Evolutionary conservation across 2,888 invertebrate species (phyloP).

Genomic region (Augiades crinisus): DNA sequence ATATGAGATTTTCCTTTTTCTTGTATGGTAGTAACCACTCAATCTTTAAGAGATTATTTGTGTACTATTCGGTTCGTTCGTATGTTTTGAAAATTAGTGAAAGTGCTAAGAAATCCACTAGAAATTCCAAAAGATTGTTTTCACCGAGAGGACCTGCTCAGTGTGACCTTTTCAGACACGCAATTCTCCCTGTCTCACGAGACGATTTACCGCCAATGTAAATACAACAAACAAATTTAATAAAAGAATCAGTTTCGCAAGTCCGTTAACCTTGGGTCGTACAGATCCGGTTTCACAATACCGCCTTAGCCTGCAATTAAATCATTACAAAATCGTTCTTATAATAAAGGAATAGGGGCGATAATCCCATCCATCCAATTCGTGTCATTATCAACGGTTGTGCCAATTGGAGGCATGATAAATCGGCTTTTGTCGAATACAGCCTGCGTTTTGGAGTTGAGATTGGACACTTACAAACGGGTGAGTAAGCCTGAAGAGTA

Average conservation of each 20-base stretch:
- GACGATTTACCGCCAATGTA: neutral
- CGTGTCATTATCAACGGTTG: conserved; percentile 15
- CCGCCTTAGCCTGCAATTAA: neutral
- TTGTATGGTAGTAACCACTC: no score
- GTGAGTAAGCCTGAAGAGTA: no score
- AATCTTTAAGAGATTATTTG: no score
- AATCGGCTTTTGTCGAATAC: conserved; percentile 17
- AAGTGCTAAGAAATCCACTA: no score
- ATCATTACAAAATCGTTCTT: neutral
- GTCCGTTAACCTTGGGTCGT: conserved; percentile 34
- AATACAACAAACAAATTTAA: conserved; percentile 13
- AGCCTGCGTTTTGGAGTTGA: neutral
- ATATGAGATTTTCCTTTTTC: no score
- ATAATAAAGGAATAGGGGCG: neutral
- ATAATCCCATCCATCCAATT: neutral
- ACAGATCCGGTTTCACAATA: conserved; percentile 36
- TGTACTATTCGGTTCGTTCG: no score
- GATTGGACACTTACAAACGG: no score
- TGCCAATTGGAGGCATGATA: conserved; percentile 18
- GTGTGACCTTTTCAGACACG: no score
- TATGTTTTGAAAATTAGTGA: no score
- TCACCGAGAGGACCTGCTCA: no score
- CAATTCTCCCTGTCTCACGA: no score
- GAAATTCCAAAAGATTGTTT: no score
- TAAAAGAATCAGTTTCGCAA: conserved; percentile 31